Base-by-base conservation (phyloP, 92 coral and sea anemone species). In the Nematostella vectensis region DNA sequence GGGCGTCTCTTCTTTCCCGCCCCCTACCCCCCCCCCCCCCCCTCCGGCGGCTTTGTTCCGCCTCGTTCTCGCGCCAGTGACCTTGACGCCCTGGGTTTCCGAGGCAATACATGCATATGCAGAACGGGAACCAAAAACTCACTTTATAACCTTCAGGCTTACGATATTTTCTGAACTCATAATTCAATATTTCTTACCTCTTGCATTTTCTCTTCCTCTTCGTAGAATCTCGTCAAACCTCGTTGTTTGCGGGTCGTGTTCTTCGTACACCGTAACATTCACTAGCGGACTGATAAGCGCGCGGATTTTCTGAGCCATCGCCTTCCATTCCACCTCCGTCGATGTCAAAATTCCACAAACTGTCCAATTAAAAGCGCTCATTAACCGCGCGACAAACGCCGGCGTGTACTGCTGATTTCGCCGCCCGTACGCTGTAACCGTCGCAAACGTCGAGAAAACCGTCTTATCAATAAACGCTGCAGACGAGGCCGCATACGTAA, bases 341-440 rank as follows among this genome's bases (percentile, higher is more conserved):
- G 91, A 83, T 16, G 80, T 71, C 24, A 83, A 24, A 31, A 83
- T 72, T 19, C 77, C 81, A 36, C 83, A 72, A 9, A 73, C 68
- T 55, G 85, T 83, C 91, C 91, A 83, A 54, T 83, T 78, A 21
- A 82, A 82, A 15, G 61, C 64, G 19, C 54, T 61, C 49, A 82
- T 45, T 4, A 82, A 50, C 52, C 65, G 59, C 0, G 47, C 48
- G 20, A 82, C 59, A 28, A 77, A 50, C 9, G 57, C 22, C 18
- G 89, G 83, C 36, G 89, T 82, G 25, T 82, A 68, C 10, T 33
- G 48, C 11, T 54, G 59, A 28, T 58, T 82, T 39, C 83, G 29
- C 4, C 89, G 42, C 11, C 80, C 89, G 25, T 82, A 82, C n/a
- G 89, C 85, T 3, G 89, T 82, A 6, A 82, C 58, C 10, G 85